These are phyloP conservation scores for Propithecus coquereli DNA, from an alignment of 2,113 vertebrate species.

Conservation along the genomic window DNA sequence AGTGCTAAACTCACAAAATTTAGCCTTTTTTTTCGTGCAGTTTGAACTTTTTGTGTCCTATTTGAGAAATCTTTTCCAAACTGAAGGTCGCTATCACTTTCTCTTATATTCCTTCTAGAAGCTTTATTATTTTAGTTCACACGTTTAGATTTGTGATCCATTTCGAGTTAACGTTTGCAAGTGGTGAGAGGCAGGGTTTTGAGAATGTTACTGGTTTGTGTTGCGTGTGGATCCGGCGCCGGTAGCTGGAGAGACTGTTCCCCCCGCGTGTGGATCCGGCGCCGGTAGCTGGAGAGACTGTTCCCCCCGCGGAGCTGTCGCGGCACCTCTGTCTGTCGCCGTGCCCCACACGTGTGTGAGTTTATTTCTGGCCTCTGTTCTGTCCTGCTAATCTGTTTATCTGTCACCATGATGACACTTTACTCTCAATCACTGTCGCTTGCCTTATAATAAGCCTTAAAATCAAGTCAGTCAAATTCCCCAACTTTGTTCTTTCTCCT, in stretches of 20 bases:
- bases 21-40: background rate
- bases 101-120: background rate
- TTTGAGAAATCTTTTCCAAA: background rate
- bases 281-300: no score
- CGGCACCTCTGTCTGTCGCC: background rate
- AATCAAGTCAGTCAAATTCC: background rate
- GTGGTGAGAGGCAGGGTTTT: background rate
- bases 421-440: background rate
- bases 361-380: background rate
- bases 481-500: background rate
- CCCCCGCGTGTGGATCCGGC: no score
- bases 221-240: no score
- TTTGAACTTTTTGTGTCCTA: background rate
- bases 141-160: background rate
- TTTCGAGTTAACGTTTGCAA: background rate
- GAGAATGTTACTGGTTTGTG: no score
- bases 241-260: no score
- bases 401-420: fast-evolving
- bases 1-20: background rate
- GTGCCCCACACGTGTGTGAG: background rate
- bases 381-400: no score
- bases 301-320: background rate
- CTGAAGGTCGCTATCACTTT: background rate
- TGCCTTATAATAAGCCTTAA: background rate
- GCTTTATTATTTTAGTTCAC: background rate